Evolutionary conservation across 2,113 vertebrate genomes (phyloP).

Genomic region (Festucalex cinctus): DNA sequence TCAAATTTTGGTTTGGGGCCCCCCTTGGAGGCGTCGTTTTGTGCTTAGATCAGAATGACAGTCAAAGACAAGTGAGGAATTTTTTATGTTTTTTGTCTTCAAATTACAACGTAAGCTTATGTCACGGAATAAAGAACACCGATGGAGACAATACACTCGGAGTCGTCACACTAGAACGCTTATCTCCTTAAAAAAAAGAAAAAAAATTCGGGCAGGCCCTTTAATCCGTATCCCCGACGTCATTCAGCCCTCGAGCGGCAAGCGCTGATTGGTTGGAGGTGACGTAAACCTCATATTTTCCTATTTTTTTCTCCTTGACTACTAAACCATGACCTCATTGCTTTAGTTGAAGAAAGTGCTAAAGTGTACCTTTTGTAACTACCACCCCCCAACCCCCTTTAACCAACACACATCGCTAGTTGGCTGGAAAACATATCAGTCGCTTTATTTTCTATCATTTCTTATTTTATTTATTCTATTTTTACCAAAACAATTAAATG

Average conservation of each 20-base stretch:
- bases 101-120: neutral
- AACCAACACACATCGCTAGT: slow-evolving; percentile 23
- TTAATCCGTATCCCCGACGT: slow-evolving; percentile 80
- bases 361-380: slow-evolving; percentile 72
- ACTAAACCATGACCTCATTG: slow-evolving; percentile 86
- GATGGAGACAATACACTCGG: neutral
- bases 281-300: slow-evolving; percentile 79
- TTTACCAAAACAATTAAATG: neutral
- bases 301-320: slow-evolving; percentile 48
- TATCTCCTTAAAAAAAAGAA: slow-evolving; percentile 56
- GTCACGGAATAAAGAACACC: neutral
- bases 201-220: slow-evolving; percentile 53
- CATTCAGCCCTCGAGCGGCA: slow-evolving; percentile 71
- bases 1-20: neutral
- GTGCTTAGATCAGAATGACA: neutral
- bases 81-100: neutral
- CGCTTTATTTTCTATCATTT: neutral
- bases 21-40: neutral
- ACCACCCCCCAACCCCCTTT: slow-evolving; percentile 15
- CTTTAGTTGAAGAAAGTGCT: slow-evolving; percentile 78
- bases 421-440: neutral
- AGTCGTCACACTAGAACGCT: neutral
- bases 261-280: slow-evolving; percentile 84
- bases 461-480: neutral
- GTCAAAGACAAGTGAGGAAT: neutral